Evolutionary conservation across 2,113 vertebrate species (phyloP).

Genomic region (Myiagra hebetior): DNA sequence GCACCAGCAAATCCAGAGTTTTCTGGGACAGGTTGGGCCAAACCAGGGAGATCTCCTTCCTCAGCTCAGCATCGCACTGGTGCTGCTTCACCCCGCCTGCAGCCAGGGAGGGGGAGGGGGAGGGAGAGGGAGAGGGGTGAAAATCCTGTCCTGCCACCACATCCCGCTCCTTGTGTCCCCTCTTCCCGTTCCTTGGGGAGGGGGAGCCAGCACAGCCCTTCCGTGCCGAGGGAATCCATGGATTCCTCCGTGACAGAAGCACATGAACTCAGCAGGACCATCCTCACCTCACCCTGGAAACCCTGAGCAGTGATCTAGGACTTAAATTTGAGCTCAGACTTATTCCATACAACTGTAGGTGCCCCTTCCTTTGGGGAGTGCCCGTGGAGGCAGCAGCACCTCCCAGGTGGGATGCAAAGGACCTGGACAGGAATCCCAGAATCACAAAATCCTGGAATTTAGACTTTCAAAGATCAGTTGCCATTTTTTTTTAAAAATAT

Average conservation of each 20-base stretch:
- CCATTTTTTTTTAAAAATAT: background rate
- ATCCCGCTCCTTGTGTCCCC: background rate
- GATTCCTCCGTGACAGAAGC: rapidly evolving
- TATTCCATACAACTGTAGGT: background rate
- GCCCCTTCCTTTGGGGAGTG: background rate
- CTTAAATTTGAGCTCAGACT: background rate
- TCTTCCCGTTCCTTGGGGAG: rapidly evolving
- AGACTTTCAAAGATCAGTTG: background rate
- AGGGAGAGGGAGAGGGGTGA: background rate
- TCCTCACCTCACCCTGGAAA: background rate
- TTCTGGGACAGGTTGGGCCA: conserved; percentile 95
- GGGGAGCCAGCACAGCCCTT: background rate
- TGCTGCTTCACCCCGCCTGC: conserved; percentile 88
- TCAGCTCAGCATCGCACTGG: conserved; percentile 85
- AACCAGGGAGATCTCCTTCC: conserved; percentile 88
- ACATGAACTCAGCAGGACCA: background rate
- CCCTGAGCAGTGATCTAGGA: background rate
- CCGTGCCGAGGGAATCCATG: rapidly evolving
- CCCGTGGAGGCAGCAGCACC: background rate
- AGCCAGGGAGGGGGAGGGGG: background rate
- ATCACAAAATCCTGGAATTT: background rate
- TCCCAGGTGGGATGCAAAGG: background rate
- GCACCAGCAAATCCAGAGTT: conserved; percentile 90
- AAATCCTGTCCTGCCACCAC: background rate
- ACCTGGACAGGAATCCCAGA: background rate